Conservation (phyloP, 2,113 vertebrate genomes). For the Spea bombifrons region DNA sequence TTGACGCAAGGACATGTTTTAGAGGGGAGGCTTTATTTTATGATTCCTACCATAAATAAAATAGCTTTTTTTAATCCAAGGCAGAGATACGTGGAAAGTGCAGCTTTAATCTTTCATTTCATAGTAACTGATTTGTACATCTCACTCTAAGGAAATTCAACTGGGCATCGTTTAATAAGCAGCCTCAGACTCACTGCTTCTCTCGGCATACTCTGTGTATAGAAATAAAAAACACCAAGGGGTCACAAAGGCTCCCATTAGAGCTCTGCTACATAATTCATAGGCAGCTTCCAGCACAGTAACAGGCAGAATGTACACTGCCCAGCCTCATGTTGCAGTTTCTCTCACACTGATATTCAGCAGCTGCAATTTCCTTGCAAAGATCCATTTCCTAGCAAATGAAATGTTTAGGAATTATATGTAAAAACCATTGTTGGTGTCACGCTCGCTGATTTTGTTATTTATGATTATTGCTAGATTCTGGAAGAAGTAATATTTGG, state of each 20-base stretch:
- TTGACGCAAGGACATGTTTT: neutral
- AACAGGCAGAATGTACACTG: no score
- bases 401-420: no score
- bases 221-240: neutral
- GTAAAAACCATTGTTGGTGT: no score
- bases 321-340: no score
- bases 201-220: no score
- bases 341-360: no score
- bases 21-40: neutral
- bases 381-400: no score
- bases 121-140: neutral
- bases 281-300: neutral
- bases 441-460: no score
- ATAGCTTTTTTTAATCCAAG: neutral
- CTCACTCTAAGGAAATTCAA: neutral
- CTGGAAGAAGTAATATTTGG: no score
- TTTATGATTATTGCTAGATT: no score
- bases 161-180: neutral
- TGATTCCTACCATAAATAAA: neutral
- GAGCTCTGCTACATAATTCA: neutral
- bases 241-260: constrained; percentile 2
- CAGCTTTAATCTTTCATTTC: neutral
- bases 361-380: no score
- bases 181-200: neutral
- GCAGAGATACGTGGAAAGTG: neutral